phyloP scores from a whole-genome alignment of 2,113 vertebrate genomes.

The Tauraco erythrolophus region DNA sequence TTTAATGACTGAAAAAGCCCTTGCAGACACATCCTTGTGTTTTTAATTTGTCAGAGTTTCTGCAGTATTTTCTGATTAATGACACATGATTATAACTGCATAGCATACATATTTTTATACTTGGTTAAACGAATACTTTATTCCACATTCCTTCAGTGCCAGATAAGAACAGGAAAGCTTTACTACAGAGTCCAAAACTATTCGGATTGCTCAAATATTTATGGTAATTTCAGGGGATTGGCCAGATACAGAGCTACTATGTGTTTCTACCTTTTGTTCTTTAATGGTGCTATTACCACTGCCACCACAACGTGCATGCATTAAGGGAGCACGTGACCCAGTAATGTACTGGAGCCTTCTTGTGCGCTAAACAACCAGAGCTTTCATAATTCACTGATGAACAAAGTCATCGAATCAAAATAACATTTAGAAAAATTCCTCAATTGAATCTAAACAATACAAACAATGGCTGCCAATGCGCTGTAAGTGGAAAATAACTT shows the following conservation, averaged over 20 bases:
- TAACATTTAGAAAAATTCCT: constrained; percentile 62
- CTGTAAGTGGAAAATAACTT: constrained; percentile 14
- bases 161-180: constrained; percentile 77
- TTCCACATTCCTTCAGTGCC: constrained; percentile 76
- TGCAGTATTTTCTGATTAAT: constrained; percentile 86
- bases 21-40: constrained; percentile 85
- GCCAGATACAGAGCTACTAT: constrained; percentile 62
- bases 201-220: constrained; percentile 78
- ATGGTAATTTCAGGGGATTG: constrained; percentile 78
- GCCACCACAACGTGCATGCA: constrained; percentile 52
- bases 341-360: constrained; percentile 23
- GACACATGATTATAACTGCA: constrained; percentile 83
- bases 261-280: constrained; percentile 77
- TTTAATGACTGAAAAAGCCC: constrained; percentile 81
- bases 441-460: constrained; percentile 57
- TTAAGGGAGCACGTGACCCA: constrained; percentile 1
- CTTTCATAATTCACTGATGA: constrained; percentile 69
- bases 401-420: constrained; percentile 70
- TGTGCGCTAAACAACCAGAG: constrained; percentile 55
- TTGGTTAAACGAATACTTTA: constrained; percentile 80
- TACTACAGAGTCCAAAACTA: constrained; percentile 70
- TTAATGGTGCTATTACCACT: constrained; percentile 67
- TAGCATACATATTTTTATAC: constrained; percentile 84
- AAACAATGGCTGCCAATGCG: constrained; percentile 23
- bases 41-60: constrained; percentile 85